Evolutionary conservation across 30 jellyfish, hydroid and myxozoan species (phyloP).

Genomic region (Hydra vulgaris): DNA sequence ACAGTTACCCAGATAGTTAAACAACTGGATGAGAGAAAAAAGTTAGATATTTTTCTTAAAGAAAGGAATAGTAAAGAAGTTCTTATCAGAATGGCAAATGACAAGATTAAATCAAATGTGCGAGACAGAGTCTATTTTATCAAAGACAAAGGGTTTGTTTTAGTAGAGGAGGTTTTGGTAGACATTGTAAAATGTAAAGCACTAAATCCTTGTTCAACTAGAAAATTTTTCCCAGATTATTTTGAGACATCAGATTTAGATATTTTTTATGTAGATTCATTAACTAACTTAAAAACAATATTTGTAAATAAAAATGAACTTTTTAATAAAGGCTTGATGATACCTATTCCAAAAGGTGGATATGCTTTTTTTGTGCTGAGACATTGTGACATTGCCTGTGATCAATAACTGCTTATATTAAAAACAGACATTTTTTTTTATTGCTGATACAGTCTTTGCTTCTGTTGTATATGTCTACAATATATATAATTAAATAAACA

Average conservation of each 20-base stretch:
- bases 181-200: neutral
- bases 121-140: neutral
- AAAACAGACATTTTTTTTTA: neutral
- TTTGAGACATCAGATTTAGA: neutral
- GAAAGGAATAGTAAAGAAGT: neutral
- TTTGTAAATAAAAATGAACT: neutral
- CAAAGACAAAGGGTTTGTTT: neutral
- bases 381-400: neutral
- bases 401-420: neutral
- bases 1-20: neutral
- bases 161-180: neutral
- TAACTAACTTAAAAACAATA: neutral
- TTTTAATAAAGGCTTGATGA: neutral
- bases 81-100: neutral
- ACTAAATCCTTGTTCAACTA: neutral
- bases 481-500: neutral
- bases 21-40: neutral
- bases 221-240: neutral
- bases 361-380: neutral
- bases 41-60: neutral
- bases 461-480: neutral
- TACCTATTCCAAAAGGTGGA: neutral
- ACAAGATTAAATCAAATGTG: neutral
- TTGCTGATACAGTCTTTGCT: neutral
- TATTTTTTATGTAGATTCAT: neutral